A percentile compares a stretch with the other conserved stretches of the same genome.
Evolutionary conservation across 1,140 invertebrate species (phyloP).

Genomic region (Zaprionus ghesquierei): DNA sequence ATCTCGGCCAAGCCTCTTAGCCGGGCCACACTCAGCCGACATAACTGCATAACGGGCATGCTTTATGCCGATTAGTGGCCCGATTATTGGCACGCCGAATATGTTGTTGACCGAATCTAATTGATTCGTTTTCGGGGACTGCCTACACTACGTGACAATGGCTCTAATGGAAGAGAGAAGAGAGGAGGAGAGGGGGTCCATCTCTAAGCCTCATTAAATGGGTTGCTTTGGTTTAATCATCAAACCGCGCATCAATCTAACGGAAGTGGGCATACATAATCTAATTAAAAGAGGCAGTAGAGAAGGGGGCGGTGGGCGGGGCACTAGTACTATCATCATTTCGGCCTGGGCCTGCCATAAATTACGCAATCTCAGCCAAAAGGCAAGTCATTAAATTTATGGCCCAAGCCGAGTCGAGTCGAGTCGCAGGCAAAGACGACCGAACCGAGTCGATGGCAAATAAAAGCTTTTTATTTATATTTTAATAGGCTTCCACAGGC

Average conservation of each 20-base stretch:
- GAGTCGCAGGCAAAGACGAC: background rate
- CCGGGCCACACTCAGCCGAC: background rate
- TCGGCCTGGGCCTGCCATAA: constrained; percentile 43
- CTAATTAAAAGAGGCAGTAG: constrained; percentile 54
- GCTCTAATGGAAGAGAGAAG: background rate
- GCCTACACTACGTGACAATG: constrained; percentile 8
- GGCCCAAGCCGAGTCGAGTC: constrained; percentile 35
- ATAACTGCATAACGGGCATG: background rate
- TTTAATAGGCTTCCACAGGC: constrained; percentile 58
- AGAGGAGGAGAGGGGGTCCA: background rate
- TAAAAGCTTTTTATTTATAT: constrained; percentile 71
- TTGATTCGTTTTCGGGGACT: constrained; percentile 57
- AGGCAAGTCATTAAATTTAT: constrained; percentile 75
- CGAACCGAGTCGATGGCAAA: constrained; percentile 33
- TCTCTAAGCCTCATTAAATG: constrained; percentile 52
- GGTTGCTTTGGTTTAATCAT: constrained; percentile 34
- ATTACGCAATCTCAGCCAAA: constrained; percentile 66
- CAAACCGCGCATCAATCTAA: constrained; percentile 19
- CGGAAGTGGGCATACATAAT: constrained; percentile 56
- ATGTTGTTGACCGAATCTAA: constrained; percentile 23
- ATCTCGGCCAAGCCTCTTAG: background rate
- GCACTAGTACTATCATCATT: background rate
- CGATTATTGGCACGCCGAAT: constrained; percentile 21
- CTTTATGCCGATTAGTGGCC: background rate
- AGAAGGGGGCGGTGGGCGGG: background rate